A percentile compares a stretch with the other conserved stretches of the same genome.
These are phyloP conservation scores for Leucopsar rothschildi DNA, from an alignment of 2,113 vertebrate species.

Conservation along the genomic window DNA sequence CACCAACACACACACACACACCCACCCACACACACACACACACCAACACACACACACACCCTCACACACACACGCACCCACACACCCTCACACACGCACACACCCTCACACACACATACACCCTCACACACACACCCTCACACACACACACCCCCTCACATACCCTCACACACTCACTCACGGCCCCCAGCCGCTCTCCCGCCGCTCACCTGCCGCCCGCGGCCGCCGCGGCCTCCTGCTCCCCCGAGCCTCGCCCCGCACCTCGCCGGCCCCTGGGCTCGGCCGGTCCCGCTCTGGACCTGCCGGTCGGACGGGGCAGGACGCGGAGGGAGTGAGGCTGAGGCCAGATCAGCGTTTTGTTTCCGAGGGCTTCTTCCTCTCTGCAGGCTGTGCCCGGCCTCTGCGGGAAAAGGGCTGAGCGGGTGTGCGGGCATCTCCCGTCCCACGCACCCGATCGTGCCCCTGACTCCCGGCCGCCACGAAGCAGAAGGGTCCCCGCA, in stretches of 20 bases:
- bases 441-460: neutral
- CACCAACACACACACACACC: neutral
- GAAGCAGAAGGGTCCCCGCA: rapidly evolving
- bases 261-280: neutral
- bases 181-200: neutral
- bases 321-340: neutral
- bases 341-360: neutral
- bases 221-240: neutral
- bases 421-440: rapidly evolving
- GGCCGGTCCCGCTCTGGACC: neutral
- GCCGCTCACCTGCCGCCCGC: neutral
- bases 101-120: neutral
- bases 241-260: neutral
- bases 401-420: rapidly evolving
- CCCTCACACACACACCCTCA: neutral
- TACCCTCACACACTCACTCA: too few species aligned
- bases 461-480: rapidly evolving
- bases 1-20: neutral
- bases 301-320: neutral
- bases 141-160: neutral
- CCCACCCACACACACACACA: neutral
- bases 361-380: too few species aligned
- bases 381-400: neutral
- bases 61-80: too few species aligned
- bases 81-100: too few species aligned